These are phyloP conservation scores for Hybognathus amarus DNA, from an alignment of 2,797 vertebrate species.

Conservation along the genomic window DNA sequence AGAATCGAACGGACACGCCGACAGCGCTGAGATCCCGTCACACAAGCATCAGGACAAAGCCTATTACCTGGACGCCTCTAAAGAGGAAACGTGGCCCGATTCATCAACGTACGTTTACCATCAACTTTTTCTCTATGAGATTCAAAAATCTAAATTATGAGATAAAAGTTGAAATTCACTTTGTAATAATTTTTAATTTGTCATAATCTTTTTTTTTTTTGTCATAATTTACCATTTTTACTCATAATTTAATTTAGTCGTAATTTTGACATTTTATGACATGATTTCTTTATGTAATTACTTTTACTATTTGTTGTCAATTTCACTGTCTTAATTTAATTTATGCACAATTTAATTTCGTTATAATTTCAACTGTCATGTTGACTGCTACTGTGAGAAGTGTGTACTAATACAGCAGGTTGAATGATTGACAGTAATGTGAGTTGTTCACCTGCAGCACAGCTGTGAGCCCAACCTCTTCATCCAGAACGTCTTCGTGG, in stretches of 20 bases:
- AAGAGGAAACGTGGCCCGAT: conserved; percentile 92
- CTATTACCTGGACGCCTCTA: conserved; percentile 87
- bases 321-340: neutral
- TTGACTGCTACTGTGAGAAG: no score
- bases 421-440: neutral
- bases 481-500: conserved; percentile 91
- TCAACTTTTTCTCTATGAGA: no score
- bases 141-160: no score
- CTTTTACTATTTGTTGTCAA: no score
- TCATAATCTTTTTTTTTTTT: no score
- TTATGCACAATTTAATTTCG: no score
- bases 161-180: no score
- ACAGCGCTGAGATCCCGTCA: neutral
- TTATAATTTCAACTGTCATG: neutral
- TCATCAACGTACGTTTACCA: conserved; percentile 85
- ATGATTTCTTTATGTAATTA: neutral
- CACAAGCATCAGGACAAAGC: conserved; percentile 53
- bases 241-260: no score
- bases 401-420: no score
- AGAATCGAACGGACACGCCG: conserved; percentile 15
- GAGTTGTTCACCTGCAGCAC: conserved; percentile 77
- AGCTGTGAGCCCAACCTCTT: conserved; percentile 92
- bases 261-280: neutral
- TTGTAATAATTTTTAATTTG: no score
- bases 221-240: no score